Conservation (phyloP, 2,888 invertebrate genomes). For the Zhengitettix transpicula region DNA sequence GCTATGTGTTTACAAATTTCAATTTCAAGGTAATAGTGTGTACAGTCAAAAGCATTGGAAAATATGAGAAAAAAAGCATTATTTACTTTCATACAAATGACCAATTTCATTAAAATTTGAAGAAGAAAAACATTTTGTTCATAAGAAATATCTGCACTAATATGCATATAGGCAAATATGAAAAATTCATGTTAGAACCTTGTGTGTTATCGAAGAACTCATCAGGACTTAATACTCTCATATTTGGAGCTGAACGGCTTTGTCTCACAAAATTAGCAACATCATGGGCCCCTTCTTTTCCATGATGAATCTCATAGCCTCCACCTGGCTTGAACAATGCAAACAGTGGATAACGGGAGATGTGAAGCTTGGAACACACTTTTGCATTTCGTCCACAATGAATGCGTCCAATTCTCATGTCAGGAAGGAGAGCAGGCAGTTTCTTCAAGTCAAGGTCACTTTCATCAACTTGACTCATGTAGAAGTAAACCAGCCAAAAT, state of each 20-base stretch:
- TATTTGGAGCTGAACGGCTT: constrained; percentile 34
- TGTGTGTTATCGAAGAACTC: constrained; percentile 33
- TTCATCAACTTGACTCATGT: constrained; percentile 30
- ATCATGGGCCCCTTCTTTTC: constrained; percentile 37
- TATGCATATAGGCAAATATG: no score
- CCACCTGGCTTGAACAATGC: constrained; percentile 57
- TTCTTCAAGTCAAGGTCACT: constrained; percentile 36
- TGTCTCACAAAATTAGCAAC: constrained; percentile 46
- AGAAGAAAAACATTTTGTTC: no score
- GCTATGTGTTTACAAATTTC: no score
- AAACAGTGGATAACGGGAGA: constrained; percentile 47
- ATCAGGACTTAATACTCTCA: constrained; percentile 43
- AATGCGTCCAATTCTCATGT: constrained; percentile 38
- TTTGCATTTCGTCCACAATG: constrained; percentile 39
- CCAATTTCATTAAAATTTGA: no score
- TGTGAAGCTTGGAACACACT: constrained; percentile 40
- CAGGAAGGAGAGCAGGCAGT: constrained; percentile 37
- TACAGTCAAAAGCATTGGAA: no score
- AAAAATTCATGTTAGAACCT: not conserved
- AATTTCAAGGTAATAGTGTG: no score
- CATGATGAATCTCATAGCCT: constrained; percentile 56
- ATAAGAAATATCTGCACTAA: no score
- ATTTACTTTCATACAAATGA: no score
- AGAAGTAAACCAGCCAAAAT: constrained; percentile 37
- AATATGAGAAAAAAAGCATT: no score